Evolutionary conservation across 1,140 invertebrate genomes (phyloP).

Genomic region (Trichonephila clavipes): DNA sequence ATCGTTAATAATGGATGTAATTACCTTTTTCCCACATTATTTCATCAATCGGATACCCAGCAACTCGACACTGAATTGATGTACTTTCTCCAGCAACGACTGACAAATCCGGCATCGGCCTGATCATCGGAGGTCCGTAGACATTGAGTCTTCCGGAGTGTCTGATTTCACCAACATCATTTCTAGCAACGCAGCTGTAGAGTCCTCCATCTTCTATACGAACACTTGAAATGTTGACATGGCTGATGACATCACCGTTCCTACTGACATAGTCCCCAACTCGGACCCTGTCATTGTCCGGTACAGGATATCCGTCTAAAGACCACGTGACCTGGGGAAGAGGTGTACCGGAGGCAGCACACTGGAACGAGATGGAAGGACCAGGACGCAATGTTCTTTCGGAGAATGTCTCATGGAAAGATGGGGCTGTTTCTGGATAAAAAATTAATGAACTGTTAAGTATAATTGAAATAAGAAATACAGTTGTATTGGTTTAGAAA

Average conservation of each 20-base stretch:
- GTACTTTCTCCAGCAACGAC: conserved; percentile 95
- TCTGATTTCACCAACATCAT: conserved; percentile 93
- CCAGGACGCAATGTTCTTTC: conserved; percentile 61
- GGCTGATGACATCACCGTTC: conserved; percentile 93
- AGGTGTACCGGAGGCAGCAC: conserved; percentile 77
- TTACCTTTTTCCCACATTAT: conserved; percentile 94
- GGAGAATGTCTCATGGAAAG: conserved; percentile 59
- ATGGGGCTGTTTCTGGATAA: background rate
- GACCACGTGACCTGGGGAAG: conserved; percentile 77
- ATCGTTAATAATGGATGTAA: background rate
- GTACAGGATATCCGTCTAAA: conserved; percentile 78
- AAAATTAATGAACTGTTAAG: background rate
- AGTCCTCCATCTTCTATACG: conserved; percentile 96
- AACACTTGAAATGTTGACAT: conserved; percentile 95
- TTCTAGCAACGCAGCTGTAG: conserved; percentile 94
- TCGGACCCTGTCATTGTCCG: conserved; percentile 77
- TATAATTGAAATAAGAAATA: no score
- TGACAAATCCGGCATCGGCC: conserved; percentile 86
- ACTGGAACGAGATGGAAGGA: conserved; percentile 76
- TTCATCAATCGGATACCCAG: conserved; percentile 95
- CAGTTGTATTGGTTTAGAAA: no score
- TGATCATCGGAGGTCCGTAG: conserved; percentile 92
- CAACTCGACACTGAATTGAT: conserved; percentile 94
- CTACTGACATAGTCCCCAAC: conserved; percentile 79
- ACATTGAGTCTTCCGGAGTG: conserved; percentile 94